Evolutionary conservation across 1,140 invertebrate species (phyloP), one percentile per base, ranked within the genome.

Genomic region (Adoxophyes honmai): DNA sequence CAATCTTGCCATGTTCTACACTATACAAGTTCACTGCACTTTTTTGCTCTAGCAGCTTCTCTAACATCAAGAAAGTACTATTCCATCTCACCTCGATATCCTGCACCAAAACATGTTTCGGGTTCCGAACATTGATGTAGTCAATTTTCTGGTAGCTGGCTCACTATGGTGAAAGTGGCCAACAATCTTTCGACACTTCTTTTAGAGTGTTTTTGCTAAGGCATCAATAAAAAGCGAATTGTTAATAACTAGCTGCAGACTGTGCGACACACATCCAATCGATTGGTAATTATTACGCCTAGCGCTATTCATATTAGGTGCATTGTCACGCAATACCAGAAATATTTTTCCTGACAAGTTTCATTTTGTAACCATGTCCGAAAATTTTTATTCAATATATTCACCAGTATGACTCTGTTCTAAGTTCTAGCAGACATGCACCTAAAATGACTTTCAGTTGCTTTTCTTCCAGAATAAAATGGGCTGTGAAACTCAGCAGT

Each of bases 1-100:
- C 59, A 54, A 67, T 56, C 34, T 54, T 48, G 28, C 66, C 59
- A 54, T 62, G 48, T 64, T 75, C 68, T 5, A 65, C 51, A 48
- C 42, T 58, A 52, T 69, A 78, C 34, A 73, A 68, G 42, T 78
- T 75, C 11, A 75, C 48, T 36, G 68, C 68, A 65, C 42, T 71
- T 64, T 71, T 75, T 75, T 71, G 64, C 52, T 74, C 68, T 6
- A 71, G 55, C 11, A 78, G 39, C 56, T 63, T 62, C 57, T 59
- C 16, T 36, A 74, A 56, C 75, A 73, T 78, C 15, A 63, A 64
- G 33, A 65, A 70, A 9, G 66, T 76, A 38, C 66, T 75, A 36
- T 78, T 75, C 66, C 70, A 77, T 36, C 73, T 64, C 10, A 66
- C 55, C 33, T 78, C 73, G 38, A 78, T 57, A 63, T 78, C 70